Evolutionary conservation across 2,797 vertebrate species (phyloP), one percentile per base, ranked within the genome.

Genomic region (Helarctos malayanus): DNA sequence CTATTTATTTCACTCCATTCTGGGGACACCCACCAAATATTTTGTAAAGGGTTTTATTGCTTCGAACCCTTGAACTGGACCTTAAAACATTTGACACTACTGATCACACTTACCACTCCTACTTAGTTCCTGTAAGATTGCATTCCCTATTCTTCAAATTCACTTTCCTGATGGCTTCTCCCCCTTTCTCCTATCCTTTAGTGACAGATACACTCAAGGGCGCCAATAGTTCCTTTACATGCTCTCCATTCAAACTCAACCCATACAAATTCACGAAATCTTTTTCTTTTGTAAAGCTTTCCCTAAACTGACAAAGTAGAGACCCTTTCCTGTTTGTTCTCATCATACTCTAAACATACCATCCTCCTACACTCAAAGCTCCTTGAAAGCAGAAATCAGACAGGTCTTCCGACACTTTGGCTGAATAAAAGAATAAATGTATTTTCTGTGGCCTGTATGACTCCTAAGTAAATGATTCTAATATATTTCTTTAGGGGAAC

Each of bases 401-500:
- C 11, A 69, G 21, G 16, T 29, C n/a, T 52, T 75, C 23, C 41
- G 41, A 94, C n/a, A 80, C 78, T 81, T 49, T 41, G 15, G 41
- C 13, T 78, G n/a, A 92, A 41, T 52, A 29, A 71, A 75, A 73
- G 25, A 63, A 86, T 49, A 56, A 94, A 52, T 57, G 38, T 49
- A 75, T 88, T 88, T 88, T 92, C 41, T 75, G 49, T 82, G 68
- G 21, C 49, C 52, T n/a, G 15, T 19, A 89, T 78, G n/a, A 78
- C 52, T 61, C 78, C 59, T 78, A 78, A 88, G 38, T 85, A 88
- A 80, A 23, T 73, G 14, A 96, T n/a, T 85, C 86, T 73, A 29
- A 61, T 61, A 29, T 47, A 80, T 41, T 27, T 88, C n/a, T 92
- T 16, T 65, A 49, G 32, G 41, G 41, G 41, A 41, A 5, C 41